Conservation (phyloP, 2,888 invertebrate species). For the Heliconius sara region DNA sequence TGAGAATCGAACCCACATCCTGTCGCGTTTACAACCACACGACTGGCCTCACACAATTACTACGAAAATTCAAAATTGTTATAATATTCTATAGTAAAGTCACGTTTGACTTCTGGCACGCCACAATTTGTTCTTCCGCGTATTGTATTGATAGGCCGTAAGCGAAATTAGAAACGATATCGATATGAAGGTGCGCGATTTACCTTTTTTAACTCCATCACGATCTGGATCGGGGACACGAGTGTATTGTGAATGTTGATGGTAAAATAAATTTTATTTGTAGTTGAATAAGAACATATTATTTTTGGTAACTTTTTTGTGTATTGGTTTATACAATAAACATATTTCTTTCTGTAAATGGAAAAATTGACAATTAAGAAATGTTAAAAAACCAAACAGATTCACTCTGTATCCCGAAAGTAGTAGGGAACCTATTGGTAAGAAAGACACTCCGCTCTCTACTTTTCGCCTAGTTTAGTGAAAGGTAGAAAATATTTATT, state of each 20-base stretch:
- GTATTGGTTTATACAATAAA: too few relatives aligned
- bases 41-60: too few relatives aligned
- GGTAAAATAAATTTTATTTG: not conserved
- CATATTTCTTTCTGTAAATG: too few relatives aligned
- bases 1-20: too few relatives aligned
- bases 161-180: slow-evolving; percentile 65
- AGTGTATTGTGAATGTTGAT: slow-evolving; percentile 20
- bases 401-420: too few relatives aligned
- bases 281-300: not conserved
- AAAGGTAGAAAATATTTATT: too few relatives aligned
- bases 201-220: slow-evolving; percentile 63
- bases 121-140: slow-evolving; percentile 63
- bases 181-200: slow-evolving; percentile 54
- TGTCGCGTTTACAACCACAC: too few relatives aligned
- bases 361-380: too few relatives aligned
- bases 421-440: too few relatives aligned
- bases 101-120: slow-evolving; percentile 40
- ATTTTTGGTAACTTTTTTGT: not conserved
- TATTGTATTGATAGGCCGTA: slow-evolving; percentile 69
- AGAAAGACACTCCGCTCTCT: too few relatives aligned
- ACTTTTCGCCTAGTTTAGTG: too few relatives aligned
- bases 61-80: not conserved
- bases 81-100: slow-evolving; percentile 18
- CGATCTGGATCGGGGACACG: slow-evolving; percentile 43
- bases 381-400: too few relatives aligned